Evolutionary conservation across 2,797 vertebrate genomes (phyloP).

Genomic region (Cirrhinus mrigala): DNA sequence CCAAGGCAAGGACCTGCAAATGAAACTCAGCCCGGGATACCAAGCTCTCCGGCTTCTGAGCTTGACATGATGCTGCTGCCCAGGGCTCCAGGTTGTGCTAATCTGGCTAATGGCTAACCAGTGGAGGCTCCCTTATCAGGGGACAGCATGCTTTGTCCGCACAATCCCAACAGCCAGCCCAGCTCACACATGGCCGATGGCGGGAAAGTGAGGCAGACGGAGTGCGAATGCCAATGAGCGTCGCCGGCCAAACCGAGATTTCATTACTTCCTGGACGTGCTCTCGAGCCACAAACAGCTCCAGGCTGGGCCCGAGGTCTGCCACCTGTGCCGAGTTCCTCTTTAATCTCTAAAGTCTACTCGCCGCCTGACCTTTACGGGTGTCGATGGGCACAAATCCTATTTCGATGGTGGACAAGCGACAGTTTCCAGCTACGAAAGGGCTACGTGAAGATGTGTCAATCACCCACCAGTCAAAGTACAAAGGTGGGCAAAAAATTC

Average conservation of each 20-base stretch:
- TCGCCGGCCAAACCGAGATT: slow-evolving; percentile 57
- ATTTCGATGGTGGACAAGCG: slow-evolving; percentile 46
- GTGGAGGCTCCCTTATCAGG: slow-evolving; percentile 72
- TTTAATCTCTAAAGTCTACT: slow-evolving; percentile 45
- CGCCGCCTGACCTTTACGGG: slow-evolving; percentile 53
- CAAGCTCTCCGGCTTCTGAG: slow-evolving; percentile 21
- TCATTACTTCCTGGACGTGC: slow-evolving; percentile 58
- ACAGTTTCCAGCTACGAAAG: slow-evolving; percentile 53
- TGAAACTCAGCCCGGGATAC: slow-evolving; percentile 18
- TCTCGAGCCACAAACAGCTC: slow-evolving; percentile 43
- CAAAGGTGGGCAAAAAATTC: slow-evolving; percentile 61
- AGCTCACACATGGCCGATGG: slow-evolving; percentile 59
- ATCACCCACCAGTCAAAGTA: slow-evolving; percentile 61
- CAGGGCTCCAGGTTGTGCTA: slow-evolving; percentile 27
- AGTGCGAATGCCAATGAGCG: slow-evolving; percentile 77
- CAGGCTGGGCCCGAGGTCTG: slow-evolving; percentile 61
- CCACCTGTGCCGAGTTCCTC: slow-evolving; percentile 51
- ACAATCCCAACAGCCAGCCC: slow-evolving; percentile 21
- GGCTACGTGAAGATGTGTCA: slow-evolving; percentile 52
- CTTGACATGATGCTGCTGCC: slow-evolving; percentile 9
- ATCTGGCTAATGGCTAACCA: slow-evolving; percentile 48
- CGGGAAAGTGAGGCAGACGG: slow-evolving; percentile 62
- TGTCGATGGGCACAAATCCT: slow-evolving; percentile 58
- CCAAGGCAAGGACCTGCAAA: slow-evolving; percentile 47
- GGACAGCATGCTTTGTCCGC: slow-evolving; percentile 67